These are phyloP conservation scores for Ostrea edulis DNA, from an alignment of 1,140 invertebrate genomes.

Conservation along the genomic window DNA sequence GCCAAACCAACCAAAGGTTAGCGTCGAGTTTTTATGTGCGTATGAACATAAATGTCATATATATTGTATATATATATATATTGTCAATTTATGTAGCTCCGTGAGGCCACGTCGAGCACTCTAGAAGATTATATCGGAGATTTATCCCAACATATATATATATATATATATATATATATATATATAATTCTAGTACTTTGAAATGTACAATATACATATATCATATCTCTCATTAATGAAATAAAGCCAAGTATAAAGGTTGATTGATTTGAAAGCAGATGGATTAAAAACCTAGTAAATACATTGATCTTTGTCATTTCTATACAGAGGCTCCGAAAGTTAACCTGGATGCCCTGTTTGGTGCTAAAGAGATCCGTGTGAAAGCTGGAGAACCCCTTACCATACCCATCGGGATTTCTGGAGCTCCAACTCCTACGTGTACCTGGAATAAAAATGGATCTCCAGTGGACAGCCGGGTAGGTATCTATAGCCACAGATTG, in stretches of 20 bases:
- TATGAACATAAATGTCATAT: too few relatives aligned
- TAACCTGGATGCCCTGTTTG: constrained; percentile 91
- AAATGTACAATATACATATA: too few relatives aligned
- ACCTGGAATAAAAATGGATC: constrained; percentile 92
- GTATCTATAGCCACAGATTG: not conserved
- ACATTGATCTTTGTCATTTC: not conserved
- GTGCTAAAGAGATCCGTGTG: constrained; percentile 95
- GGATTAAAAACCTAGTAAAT: not conserved
- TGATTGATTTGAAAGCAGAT: not conserved
- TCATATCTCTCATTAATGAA: not conserved
- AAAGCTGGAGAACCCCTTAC: constrained; percentile 98
- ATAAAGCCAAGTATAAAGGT: not conserved
- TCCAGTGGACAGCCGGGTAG: constrained; percentile 69
- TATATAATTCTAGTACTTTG: too few relatives aligned
- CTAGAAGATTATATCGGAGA: too few relatives aligned
- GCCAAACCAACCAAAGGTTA: constrained; percentile 95
- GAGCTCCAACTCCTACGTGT: constrained; percentile 94
- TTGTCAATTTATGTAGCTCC: too few relatives aligned
- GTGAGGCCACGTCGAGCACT: too few relatives aligned
- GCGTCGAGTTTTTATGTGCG: not conserved
- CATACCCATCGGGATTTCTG: constrained; percentile 94
- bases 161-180: too few relatives aligned
- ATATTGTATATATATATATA: too few relatives aligned
- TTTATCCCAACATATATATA: too few relatives aligned
- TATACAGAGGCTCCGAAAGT: constrained; percentile 93